Evolutionary conservation across 2,888 invertebrate genomes (phyloP).

Genomic region (Adelphocoris suturalis): DNA sequence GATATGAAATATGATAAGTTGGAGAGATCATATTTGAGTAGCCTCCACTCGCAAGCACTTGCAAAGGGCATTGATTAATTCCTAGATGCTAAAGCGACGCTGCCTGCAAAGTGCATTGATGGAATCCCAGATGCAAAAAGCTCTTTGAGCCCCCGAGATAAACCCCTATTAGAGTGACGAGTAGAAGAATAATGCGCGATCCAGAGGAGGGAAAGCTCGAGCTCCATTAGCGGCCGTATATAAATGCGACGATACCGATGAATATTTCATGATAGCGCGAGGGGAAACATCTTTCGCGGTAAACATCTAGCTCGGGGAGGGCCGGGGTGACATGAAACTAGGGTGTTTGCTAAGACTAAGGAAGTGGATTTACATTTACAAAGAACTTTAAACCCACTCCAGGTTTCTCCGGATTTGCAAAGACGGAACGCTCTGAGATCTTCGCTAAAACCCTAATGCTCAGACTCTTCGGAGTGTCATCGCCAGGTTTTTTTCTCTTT

Average conservation of each 20-base stretch:
- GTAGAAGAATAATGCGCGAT: slow-evolving; percentile 44
- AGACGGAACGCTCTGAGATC: slow-evolving; percentile 33
- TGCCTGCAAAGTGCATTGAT: background rate
- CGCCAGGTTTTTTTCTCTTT: slow-evolving; percentile 1
- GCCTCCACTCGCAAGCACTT: too few relatives aligned
- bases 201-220: background rate
- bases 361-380: slow-evolving; percentile 48
- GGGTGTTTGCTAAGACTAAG: slow-evolving; percentile 48
- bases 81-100: background rate
- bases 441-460: slow-evolving; percentile 44
- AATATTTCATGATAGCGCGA: slow-evolving; percentile 54
- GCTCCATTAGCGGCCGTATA: slow-evolving; percentile 51
- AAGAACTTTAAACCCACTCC: slow-evolving; percentile 36
- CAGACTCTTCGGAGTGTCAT: background rate
- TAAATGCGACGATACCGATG: slow-evolving; percentile 52
- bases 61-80: too few relatives aligned
- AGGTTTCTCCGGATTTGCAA: slow-evolving; percentile 1
- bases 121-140: slow-evolving; percentile 3
- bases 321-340: slow-evolving; percentile 33
- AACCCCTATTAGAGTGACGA: slow-evolving; percentile 48
- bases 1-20: too few relatives aligned
- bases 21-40: too few relatives aligned
- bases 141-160: slow-evolving; percentile 28
- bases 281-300: slow-evolving; percentile 35
- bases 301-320: slow-evolving; percentile 31